Conservation (phyloP, 1,140 invertebrate species). For the Agrypnia vestita region DNA sequence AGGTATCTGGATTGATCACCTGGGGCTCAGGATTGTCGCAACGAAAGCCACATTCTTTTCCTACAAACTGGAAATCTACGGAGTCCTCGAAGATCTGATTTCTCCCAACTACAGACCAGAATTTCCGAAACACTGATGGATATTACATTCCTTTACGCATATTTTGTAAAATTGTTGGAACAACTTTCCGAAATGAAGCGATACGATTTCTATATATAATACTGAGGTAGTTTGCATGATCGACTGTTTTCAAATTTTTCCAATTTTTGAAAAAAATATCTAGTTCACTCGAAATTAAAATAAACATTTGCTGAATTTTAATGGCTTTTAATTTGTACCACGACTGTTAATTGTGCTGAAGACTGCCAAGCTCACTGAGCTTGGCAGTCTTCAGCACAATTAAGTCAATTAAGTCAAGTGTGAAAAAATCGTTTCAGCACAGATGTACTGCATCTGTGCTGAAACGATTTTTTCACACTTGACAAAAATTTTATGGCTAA, state of each 20-base stretch:
- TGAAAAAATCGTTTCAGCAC: too few relatives aligned
- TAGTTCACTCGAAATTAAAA: not conserved
- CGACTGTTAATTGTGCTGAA: too few relatives aligned
- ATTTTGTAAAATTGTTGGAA: not conserved
- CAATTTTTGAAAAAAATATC: not conserved
- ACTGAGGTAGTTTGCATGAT: not conserved
- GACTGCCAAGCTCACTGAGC: too few relatives aligned
- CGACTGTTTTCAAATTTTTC: too few relatives aligned
- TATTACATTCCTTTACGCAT: too few relatives aligned
- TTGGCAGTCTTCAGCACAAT: too few relatives aligned
- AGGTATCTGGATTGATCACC: constrained; percentile 51
- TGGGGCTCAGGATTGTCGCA: constrained; percentile 37
- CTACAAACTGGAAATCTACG: constrained; percentile 47
- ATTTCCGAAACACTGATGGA: too few relatives aligned
- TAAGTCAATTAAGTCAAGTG: too few relatives aligned
- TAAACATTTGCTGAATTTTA: not conserved
- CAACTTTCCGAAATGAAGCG: not conserved
- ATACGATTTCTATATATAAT: not conserved
- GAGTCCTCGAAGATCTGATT: constrained; percentile 37
- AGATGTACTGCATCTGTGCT: too few relatives aligned
- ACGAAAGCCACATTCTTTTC: constrained; percentile 32
- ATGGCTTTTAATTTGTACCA: too few relatives aligned
- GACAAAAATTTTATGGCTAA: too few relatives aligned
- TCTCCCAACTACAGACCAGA: constrained; percentile 47
- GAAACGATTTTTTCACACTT: too few relatives aligned